These are phyloP conservation scores for Gobiocypris rarus DNA, from an alignment of 2,113 vertebrate genomes.

Conservation along the genomic window DNA sequence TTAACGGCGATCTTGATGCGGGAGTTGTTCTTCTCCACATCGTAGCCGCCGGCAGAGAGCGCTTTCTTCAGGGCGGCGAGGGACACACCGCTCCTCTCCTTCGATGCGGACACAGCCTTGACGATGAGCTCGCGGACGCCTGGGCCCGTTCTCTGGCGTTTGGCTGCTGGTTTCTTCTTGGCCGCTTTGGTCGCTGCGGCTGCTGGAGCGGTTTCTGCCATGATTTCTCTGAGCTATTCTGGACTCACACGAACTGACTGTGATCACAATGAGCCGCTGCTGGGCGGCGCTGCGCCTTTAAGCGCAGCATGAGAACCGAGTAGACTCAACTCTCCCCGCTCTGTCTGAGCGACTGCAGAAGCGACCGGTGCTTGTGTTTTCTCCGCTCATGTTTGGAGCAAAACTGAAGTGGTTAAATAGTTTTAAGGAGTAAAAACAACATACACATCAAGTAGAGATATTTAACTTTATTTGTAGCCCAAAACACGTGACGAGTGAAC, in stretches of 20 bases:
- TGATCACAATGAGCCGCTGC: neutral
- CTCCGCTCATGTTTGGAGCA: neutral
- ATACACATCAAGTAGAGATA: neutral
- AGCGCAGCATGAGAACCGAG: neutral
- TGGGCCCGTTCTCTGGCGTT: neutral
- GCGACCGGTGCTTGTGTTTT: neutral
- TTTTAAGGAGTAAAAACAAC: neutral
- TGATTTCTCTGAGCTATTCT: neutral
- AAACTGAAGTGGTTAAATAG: neutral
- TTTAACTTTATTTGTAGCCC: neutral
- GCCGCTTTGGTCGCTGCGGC: neutral
- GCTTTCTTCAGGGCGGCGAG: conserved; percentile 27
- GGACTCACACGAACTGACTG: no score
- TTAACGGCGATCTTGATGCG: neutral
- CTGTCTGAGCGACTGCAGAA: neutral
- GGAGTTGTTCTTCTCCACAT: conserved; percentile 18
- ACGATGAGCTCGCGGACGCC: neutral
- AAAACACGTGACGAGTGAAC: neutral
- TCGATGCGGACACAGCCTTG: neutral
- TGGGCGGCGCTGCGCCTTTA: neutral
- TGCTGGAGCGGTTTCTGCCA: conserved; percentile 5
- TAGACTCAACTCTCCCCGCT: neutral
- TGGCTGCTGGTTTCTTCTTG: neutral
- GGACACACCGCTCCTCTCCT: conserved; percentile 34
- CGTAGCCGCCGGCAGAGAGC: neutral